These are phyloP conservation scores for Limenitis camilla DNA, from an alignment of 2,888 invertebrate genomes.

Conservation along the genomic window DNA sequence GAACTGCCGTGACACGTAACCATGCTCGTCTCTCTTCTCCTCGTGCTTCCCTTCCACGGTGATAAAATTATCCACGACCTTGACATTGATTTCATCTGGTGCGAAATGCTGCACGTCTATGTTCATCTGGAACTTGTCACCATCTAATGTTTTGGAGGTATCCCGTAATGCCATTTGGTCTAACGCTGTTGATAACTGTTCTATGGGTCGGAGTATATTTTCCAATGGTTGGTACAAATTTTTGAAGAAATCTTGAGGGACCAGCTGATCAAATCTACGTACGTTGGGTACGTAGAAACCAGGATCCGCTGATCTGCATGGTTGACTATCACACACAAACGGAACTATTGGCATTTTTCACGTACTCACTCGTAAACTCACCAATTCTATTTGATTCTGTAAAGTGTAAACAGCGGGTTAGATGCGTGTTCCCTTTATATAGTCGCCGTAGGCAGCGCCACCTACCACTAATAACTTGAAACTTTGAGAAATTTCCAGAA, in stretches of 20 bases:
- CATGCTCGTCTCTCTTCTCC: slow-evolving; percentile 82
- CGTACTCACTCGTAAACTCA: slow-evolving; percentile 12
- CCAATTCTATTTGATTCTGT: slow-evolving; percentile 14
- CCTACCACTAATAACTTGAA: slow-evolving; percentile 28
- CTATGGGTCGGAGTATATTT: slow-evolving; percentile 41
- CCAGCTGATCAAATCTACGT: slow-evolving; percentile 30
- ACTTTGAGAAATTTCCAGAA: slow-evolving; percentile 34
- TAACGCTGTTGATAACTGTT: slow-evolving; percentile 46
- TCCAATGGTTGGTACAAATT: slow-evolving; percentile 34
- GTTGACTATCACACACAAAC: slow-evolving; percentile 45
- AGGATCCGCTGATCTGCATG: slow-evolving; percentile 52
- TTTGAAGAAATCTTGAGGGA: slow-evolving; percentile 32
- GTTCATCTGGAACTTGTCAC: slow-evolving; percentile 78
- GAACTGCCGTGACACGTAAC: slow-evolving; percentile 82
- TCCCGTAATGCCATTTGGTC: slow-evolving; percentile 57
- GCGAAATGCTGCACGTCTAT: slow-evolving; percentile 85
- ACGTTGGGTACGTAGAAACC: slow-evolving; percentile 44
- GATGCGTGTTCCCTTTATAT: slow-evolving; percentile 32
- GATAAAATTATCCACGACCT: slow-evolving; percentile 79
- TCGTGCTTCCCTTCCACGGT: slow-evolving; percentile 85
- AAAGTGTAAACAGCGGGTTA: slow-evolving; percentile 13
- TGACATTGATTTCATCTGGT: slow-evolving; percentile 84
- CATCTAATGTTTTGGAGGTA: slow-evolving; percentile 57
- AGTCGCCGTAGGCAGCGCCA: slow-evolving; percentile 35
- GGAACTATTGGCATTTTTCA: slow-evolving; percentile 55